A percentile compares a stretch with the other conserved stretches of the same genome.
Evolutionary conservation across 2,888 invertebrate species (phyloP).

Genomic region (Drosophila colorata): DNA sequence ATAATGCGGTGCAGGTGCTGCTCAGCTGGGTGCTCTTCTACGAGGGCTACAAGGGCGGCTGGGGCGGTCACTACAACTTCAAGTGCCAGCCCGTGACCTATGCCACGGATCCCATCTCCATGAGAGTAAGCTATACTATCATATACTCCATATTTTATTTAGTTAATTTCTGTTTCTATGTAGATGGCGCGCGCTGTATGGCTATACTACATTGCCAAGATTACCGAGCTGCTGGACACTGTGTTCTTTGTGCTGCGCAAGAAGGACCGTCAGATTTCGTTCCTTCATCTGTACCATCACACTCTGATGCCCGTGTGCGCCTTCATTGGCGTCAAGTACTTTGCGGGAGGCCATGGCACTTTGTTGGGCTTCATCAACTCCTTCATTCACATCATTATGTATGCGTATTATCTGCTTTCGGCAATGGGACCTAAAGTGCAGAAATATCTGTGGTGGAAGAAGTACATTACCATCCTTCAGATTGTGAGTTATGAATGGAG

Average conservation of each 20-base stretch:
- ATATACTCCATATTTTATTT: background rate
- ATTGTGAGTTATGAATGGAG: conserved; percentile 87
- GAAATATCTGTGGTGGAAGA: conserved; percentile 98
- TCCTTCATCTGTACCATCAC: conserved; percentile 95
- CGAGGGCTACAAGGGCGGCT: conserved; percentile 88
- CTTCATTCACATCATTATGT: conserved; percentile 96
- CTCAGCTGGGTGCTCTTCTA: conserved; percentile 92
- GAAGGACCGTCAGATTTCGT: conserved; percentile 92
- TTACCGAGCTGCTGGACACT: conserved; percentile 85
- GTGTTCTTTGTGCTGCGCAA: conserved; percentile 94
- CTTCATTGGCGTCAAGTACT: conserved; percentile 90
- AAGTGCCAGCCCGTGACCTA: conserved; percentile 91
- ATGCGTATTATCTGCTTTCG: conserved; percentile 94
- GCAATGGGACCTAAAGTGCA: conserved; percentile 95
- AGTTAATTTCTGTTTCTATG: conserved; percentile 9
- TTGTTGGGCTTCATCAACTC: conserved; percentile 95
- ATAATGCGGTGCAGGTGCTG: conserved; percentile 95
- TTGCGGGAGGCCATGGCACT: conserved; percentile 93
- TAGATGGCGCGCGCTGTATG: conserved; percentile 85
- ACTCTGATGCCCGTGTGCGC: conserved; percentile 89
- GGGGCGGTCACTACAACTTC: conserved; percentile 88
- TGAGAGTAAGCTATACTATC: conserved; percentile 85
- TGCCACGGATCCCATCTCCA: conserved; percentile 87
- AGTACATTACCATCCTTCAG: conserved; percentile 94
- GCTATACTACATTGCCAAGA: conserved; percentile 85